These are phyloP conservation scores for Anseranas semipalmata DNA, from an alignment of 2,113 vertebrate species.

Conservation along the genomic window DNA sequence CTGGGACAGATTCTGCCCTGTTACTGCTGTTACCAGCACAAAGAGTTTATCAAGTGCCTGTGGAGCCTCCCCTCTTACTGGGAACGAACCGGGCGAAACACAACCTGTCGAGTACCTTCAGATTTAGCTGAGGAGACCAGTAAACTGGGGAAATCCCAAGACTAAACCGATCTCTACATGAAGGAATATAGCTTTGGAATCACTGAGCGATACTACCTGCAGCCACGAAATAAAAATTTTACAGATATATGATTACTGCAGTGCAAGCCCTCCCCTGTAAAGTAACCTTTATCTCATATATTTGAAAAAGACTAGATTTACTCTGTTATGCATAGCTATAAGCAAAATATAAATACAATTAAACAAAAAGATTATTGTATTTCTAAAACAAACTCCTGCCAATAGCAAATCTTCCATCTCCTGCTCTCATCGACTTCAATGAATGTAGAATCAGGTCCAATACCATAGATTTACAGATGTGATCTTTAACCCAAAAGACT, in stretches of 20 bases:
- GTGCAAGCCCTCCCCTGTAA: neutral
- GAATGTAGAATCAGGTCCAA: neutral
- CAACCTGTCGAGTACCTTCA: neutral
- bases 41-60: neutral
- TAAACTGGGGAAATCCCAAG: neutral
- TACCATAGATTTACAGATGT: neutral
- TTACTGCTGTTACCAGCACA: neutral
- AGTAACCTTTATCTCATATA: constrained; percentile 20
- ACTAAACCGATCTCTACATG: neutral
- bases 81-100: neutral
- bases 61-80: neutral
- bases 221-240: neutral
- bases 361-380: neutral
- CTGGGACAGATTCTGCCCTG: neutral
- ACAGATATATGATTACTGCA: neutral
- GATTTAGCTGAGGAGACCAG: neutral
- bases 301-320: constrained; percentile 18
- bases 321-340: neutral
- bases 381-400: constrained; percentile 17
- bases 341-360: neutral
- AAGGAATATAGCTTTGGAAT: neutral
- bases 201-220: neutral
- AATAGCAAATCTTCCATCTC: neutral
- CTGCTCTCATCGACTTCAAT: neutral
- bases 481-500: constrained; percentile 17